Percentiles rank a stretch among this genome's conserved stretches.
Conservation (phyloP, 2,113 vertebrate species). For the Junco hyemalis region DNA sequence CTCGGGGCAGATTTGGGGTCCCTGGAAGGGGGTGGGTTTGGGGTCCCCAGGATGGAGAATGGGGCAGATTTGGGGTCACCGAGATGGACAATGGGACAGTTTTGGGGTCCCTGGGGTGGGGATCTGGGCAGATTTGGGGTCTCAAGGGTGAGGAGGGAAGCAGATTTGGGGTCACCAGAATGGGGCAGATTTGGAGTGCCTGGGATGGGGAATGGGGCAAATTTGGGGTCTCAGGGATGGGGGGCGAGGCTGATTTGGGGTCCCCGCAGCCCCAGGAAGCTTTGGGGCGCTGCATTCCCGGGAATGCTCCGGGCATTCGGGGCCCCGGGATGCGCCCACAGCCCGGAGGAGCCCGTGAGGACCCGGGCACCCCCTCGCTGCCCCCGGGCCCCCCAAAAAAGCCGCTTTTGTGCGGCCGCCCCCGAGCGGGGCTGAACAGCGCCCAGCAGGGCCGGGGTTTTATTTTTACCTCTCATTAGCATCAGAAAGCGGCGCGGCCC, state of each 20-base stretch:
- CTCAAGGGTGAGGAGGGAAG: too few species aligned
- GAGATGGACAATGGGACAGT: too few species aligned
- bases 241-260: background rate
- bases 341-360: background rate
- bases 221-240: background rate
- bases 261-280: fast-evolving
- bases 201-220: fast-evolving
- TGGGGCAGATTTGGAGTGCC: too few species aligned
- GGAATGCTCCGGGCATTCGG: background rate
- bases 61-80: too few species aligned
- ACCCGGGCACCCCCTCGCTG: background rate
- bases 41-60: too few species aligned
- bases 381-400: slow-evolving; percentile 18
- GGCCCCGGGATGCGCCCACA: background rate
- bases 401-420: slow-evolving; percentile 49
- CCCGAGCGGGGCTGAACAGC: background rate
- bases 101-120: too few species aligned
- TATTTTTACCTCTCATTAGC: background rate
- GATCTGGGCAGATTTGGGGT: too few species aligned
- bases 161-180: background rate
- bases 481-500: background rate
- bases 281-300: background rate
- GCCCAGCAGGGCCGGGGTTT: background rate
- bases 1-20: background rate
- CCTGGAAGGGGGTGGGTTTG: too few species aligned